Base-by-base conservation (phyloP, 2,888 invertebrate genomes). In the Pyrochroa serraticornis region DNA sequence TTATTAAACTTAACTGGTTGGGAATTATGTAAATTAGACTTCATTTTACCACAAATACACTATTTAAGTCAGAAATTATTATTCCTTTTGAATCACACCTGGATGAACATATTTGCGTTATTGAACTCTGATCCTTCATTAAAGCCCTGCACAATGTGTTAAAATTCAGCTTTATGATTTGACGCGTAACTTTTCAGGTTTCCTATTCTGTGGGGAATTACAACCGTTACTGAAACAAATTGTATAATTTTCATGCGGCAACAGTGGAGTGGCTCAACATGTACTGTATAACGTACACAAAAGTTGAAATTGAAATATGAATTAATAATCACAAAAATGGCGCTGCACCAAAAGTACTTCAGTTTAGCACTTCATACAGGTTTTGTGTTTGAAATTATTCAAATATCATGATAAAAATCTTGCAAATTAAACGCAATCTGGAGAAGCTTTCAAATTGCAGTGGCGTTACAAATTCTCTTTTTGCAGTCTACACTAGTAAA, bases 271-370 rank as follows among this genome's bases (percentile, higher is more conserved):
- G 36, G 41, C 46, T 31, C 41, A 39, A 57, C 41, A 39, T 56
- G 22, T 34, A 38, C 44, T 32, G 42, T 42, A 30, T 10, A 42
- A 10, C 44, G 33, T 39, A 50, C 44, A 56, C 54, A 47, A 39
- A 61, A 53, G 60, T 52, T 59, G 59, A 56, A 62, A 62, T 62
- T 62, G 62, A 59, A 62, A 62, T 52, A 59, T 62, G 60, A 62
- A 62, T 59, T 59, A 59, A 46, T 62, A 59, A 62, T 62, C 48
- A 52, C 43, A 59, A 52, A 62, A 59, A 56, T 45, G 56, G 33
- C 13, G 3, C 6, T 5, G 5, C 5, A 22, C 22, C 22, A 22
- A 5, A 22, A 22, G 22, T 5, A 22, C 5, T 22, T 22, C 22
- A 22, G 22, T 5, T 22, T 22, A 22, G 5, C 22, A 22, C 22